phyloP scores from a whole-genome alignment of 2,797 vertebrate species.

The Podargus strigoides region DNA sequence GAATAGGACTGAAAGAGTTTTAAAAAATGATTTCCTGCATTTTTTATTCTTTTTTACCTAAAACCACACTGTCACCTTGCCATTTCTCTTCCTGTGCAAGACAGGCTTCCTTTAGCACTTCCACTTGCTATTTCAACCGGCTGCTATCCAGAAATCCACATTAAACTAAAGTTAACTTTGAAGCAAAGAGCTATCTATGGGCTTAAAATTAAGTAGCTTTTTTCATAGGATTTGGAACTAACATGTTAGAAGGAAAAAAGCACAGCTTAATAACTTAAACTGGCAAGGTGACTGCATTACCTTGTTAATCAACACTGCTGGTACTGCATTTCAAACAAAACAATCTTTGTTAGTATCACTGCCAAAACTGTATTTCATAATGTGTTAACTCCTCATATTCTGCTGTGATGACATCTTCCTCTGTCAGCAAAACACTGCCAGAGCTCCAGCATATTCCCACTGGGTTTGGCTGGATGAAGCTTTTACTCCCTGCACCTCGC shows the following conservation, averaged over 20 bases:
- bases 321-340: slow-evolving; percentile 19
- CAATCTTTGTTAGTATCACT: slow-evolving; percentile 7
- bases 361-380: slow-evolving; percentile 38
- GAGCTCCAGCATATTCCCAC: slow-evolving; percentile 1
- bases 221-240: neutral
- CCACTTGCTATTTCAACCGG: neutral
- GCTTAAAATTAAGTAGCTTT: neutral
- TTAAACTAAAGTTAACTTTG: neutral
- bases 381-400: slow-evolving; percentile 37
- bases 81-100: neutral
- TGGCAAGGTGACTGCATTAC: neutral
- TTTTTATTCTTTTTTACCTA: neutral
- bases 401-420: slow-evolving; percentile 24
- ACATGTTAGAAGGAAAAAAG: neutral
- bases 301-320: neutral
- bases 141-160: neutral
- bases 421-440: slow-evolving; percentile 29
- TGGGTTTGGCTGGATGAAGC: slow-evolving; percentile 12
- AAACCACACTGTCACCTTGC: neutral
- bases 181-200: neutral
- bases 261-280: neutral
- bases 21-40: neutral
- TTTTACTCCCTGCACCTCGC: neutral
- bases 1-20: neutral
- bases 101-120: neutral